phyloP scores from a whole-genome alignment of 2,113 vertebrate genomes.

The Geococcyx californianus region DNA sequence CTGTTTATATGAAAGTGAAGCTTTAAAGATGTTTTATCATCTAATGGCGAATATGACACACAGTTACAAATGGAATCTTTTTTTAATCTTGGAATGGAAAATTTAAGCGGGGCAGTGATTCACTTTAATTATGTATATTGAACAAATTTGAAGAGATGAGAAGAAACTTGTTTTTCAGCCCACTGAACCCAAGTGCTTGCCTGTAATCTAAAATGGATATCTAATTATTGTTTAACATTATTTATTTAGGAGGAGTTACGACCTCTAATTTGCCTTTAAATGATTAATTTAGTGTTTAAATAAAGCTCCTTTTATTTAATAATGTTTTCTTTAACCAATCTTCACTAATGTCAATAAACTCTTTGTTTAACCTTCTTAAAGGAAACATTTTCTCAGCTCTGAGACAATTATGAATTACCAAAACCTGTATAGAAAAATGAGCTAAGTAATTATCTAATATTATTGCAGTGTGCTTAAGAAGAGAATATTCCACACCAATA shows the following conservation, averaged over 20 bases:
- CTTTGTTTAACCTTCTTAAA: conserved; percentile 88
- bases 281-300: conserved; percentile 91
- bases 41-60: conserved; percentile 34
- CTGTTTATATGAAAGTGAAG: conserved; percentile 62
- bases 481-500: conserved; percentile 42
- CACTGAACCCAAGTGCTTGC: conserved; percentile 54
- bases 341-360: conserved; percentile 88
- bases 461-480: conserved; percentile 51
- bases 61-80: conserved; percentile 24
- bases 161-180: conserved; percentile 62
- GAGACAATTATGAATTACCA: conserved; percentile 79
- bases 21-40: conserved; percentile 61
- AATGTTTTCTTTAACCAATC: conserved; percentile 87
- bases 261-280: conserved; percentile 90
- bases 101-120: conserved; percentile 44
- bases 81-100: conserved; percentile 62
- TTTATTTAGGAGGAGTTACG: conserved; percentile 79
- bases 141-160: conserved; percentile 59
- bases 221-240: conserved; percentile 82
- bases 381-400: conserved; percentile 78
- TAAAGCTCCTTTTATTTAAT: conserved; percentile 87
- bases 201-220: conserved; percentile 77
- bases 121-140: conserved; percentile 49
- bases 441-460: conserved; percentile 69
- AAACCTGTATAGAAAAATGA: conserved; percentile 73